phyloP scores from a whole-genome alignment of 2,113 vertebrate genomes.

The Tichodroma muraria region DNA sequence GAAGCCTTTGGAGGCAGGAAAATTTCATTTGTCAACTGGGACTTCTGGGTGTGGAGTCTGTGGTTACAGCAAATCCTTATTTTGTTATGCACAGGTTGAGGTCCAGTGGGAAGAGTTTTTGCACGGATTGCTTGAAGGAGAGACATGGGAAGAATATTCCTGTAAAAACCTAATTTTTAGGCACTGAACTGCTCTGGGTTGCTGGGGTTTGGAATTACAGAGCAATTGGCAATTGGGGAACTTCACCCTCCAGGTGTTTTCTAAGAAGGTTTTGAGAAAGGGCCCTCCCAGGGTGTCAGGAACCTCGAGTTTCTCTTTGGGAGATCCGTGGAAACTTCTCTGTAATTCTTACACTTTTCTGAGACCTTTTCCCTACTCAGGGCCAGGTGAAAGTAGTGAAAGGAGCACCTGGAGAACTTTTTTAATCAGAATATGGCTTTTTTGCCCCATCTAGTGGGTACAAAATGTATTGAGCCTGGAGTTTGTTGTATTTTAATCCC shows the following conservation, averaged over 20 bases:
- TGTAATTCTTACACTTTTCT: background rate
- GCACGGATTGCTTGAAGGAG: background rate
- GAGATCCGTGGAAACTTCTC: background rate
- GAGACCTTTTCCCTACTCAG: background rate
- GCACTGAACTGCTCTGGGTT: background rate
- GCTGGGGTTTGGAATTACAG: background rate
- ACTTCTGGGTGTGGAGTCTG: background rate
- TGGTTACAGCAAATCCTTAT: background rate
- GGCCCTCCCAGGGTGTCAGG: too few species aligned
- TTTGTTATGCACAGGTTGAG: fast-evolving
- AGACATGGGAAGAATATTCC: fast-evolving
- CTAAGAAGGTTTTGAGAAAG: background rate
- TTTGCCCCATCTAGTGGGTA: constrained; percentile 58
- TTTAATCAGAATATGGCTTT: background rate
- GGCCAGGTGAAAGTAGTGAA: background rate
- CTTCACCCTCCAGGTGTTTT: background rate
- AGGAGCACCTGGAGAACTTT: background rate
- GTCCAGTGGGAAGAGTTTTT: background rate
- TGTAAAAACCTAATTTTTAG: background rate
- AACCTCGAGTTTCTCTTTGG: background rate
- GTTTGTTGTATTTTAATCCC: background rate
- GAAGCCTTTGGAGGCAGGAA: background rate
- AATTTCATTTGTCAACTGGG: background rate
- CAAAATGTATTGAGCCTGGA: background rate
- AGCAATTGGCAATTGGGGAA: background rate